A percentile compares a stretch with the other conserved stretches of the same genome.
Evolutionary conservation across 2,113 vertebrate species (phyloP).

Genomic region (Micromys minutus): DNA sequence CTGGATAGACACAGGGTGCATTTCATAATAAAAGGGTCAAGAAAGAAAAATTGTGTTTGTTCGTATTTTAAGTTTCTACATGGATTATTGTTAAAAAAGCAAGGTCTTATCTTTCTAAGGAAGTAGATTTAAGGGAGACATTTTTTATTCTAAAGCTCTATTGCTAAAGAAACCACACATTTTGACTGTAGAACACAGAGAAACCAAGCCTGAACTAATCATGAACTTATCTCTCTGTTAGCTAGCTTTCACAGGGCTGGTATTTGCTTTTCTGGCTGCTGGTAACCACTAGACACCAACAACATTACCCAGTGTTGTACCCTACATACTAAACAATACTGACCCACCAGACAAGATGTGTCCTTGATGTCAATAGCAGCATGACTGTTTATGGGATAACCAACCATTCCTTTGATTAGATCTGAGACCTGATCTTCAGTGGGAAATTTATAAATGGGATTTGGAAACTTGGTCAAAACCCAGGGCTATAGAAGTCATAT

Average conservation of each 20-base stretch:
- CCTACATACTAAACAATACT: not conserved
- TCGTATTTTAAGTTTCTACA: conserved; percentile 11
- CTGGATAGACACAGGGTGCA: conserved; percentile 54
- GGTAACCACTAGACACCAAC: not conserved
- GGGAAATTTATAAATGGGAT: no score
- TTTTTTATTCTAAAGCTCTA: no score
- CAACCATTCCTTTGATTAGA: not conserved
- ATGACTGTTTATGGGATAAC: not conserved
- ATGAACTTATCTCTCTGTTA: not conserved
- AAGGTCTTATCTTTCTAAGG: conserved; percentile 27
- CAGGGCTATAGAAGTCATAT: not conserved
- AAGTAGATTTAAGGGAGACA: not conserved
- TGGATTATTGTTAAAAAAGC: conserved; percentile 36
- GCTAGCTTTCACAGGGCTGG: not conserved
- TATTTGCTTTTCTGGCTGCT: not conserved
- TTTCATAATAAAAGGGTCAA: conserved; percentile 49
- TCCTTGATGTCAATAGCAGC: no score
- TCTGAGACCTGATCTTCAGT: not conserved
- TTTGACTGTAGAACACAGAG: not conserved
- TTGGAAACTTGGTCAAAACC: not conserved
- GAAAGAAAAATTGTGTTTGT: conserved; percentile 26
- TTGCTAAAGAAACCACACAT: not conserved
- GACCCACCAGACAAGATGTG: no score
- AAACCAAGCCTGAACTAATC: not conserved
- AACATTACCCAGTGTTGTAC: not conserved